Percentiles rank a stretch among this genome's conserved stretches.
phyloP scores from a whole-genome alignment of 2,888 invertebrate genomes.

The Diarsia brunnea region DNA sequence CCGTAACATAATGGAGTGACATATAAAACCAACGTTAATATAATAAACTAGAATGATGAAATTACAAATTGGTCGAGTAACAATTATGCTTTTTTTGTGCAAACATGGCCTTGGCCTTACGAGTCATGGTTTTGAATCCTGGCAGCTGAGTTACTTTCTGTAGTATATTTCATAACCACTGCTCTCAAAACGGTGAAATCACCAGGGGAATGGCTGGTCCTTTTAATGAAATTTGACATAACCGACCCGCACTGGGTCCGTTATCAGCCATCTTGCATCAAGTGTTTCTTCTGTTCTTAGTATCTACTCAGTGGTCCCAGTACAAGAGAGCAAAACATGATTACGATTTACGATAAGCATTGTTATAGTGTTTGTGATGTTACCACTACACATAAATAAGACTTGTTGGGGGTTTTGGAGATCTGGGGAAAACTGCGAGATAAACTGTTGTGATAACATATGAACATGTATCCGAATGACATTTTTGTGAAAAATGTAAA shows the following conservation, averaged over 20 bases:
- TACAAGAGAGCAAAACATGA: conserved; percentile 33
- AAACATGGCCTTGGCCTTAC: too few species aligned
- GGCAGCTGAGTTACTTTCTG: not conserved
- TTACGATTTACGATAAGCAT: conserved; percentile 48
- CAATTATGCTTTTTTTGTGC: not conserved
- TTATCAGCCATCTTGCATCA: not conserved
- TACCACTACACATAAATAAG: conserved; percentile 30
- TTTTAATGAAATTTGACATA: not conserved
- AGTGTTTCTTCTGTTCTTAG: conserved; percentile 8
- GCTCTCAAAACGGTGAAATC: not conserved
- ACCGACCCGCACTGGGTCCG: not conserved
- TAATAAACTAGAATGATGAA: not conserved
- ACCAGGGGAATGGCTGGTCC: not conserved
- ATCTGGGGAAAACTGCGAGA: conserved; percentile 20
- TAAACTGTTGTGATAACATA: conserved; percentile 22
- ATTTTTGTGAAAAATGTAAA: not conserved
- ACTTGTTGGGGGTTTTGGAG: conserved; percentile 8
- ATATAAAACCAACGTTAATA: not conserved
- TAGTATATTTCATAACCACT: not conserved
- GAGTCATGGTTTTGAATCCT: too few species aligned
- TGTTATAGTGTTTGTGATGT: conserved; percentile 49
- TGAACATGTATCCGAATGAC: not conserved
- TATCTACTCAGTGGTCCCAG: conserved; percentile 12
- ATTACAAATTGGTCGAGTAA: not conserved
- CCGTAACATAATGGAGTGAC: too few species aligned